Evolutionary conservation across 1,140 invertebrate genomes (phyloP).

Genomic region (Zaprionus kolodkinae): DNA sequence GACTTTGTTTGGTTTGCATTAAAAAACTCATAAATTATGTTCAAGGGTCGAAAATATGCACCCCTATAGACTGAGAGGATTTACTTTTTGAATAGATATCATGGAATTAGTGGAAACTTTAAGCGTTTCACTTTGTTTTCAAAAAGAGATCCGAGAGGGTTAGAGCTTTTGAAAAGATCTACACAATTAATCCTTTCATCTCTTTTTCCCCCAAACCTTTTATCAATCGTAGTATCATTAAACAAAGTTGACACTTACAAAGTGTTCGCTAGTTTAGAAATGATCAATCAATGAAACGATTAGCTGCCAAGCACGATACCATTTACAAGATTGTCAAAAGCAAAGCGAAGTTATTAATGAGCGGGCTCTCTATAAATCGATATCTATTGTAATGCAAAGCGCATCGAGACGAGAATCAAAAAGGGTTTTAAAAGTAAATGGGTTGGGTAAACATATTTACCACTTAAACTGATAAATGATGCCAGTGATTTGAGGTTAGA

Average conservation of each 20-base stretch:
- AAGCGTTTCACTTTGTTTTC: background rate
- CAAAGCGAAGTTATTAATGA: conserved; percentile 25
- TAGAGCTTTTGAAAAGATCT: background rate
- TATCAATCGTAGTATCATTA: conserved; percentile 25
- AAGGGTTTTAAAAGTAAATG: conserved; percentile 1
- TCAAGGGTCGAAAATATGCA: conserved; percentile 19
- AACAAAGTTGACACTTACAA: conserved; percentile 62
- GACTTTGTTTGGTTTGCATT: conserved; percentile 60
- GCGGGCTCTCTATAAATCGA: background rate
- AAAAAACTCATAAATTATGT: conserved; percentile 53
- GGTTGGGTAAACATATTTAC: conserved; percentile 7
- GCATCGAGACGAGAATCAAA: background rate
- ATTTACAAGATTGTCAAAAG: conserved; percentile 41
- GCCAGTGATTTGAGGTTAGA: background rate
- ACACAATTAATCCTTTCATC: conserved; percentile 17
- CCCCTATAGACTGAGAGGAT: background rate
- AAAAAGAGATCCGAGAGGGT: background rate
- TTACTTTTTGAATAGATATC: background rate
- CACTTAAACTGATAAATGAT: conserved; percentile 14
- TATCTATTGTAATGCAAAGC: conserved; percentile 23
- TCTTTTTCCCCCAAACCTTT: conserved; percentile 8
- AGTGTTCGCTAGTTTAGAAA: conserved; percentile 41
- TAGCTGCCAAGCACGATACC: conserved; percentile 7
- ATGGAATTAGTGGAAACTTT: background rate
- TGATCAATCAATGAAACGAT: conserved; percentile 50